These are phyloP conservation scores for Emmelina monodactyla DNA, from an alignment of 2,888 invertebrate genomes.

Conservation along the genomic window DNA sequence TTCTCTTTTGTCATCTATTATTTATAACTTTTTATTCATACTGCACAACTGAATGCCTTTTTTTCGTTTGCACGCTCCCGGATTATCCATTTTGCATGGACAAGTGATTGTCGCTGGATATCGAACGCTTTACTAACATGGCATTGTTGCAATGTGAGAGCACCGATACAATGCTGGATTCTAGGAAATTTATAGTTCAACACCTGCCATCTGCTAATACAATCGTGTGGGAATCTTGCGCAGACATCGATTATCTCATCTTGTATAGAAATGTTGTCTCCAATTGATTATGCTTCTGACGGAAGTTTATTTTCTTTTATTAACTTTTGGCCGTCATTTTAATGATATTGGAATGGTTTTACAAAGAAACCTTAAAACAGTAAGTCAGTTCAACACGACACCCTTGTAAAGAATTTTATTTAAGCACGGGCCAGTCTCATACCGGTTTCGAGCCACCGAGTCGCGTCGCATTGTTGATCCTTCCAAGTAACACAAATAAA, in stretches of 20 bases:
- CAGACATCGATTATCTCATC: too few relatives aligned
- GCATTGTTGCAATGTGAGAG: not conserved
- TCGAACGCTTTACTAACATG: not conserved
- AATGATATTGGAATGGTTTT: too few relatives aligned
- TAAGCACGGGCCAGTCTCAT: slow-evolving; percentile 36
- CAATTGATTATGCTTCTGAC: too few relatives aligned
- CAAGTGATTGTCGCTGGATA: slow-evolving; percentile 22
- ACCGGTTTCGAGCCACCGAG: slow-evolving; percentile 52
- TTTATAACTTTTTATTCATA: slow-evolving; percentile 43
- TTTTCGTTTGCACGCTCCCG: slow-evolving; percentile 27
- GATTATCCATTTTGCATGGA: slow-evolving; percentile 35
- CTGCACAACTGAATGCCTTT: slow-evolving; percentile 33
- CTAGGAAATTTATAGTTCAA: not conserved
- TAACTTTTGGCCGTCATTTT: too few relatives aligned
- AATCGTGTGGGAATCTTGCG: too few relatives aligned
- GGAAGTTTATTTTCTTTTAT: too few relatives aligned
- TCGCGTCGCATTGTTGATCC: slow-evolving; percentile 47
- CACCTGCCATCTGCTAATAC: not conserved
- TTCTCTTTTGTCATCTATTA: slow-evolving; percentile 56
- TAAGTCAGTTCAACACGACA: too few relatives aligned
- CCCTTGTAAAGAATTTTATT: slow-evolving; percentile 35
- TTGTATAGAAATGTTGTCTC: too few relatives aligned
- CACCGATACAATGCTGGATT: not conserved
- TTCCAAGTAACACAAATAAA: slow-evolving; percentile 55
- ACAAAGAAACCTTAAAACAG: too few relatives aligned